phyloP scores from a whole-genome alignment of 2,113 vertebrate species.

The Chitala chitala region DNA sequence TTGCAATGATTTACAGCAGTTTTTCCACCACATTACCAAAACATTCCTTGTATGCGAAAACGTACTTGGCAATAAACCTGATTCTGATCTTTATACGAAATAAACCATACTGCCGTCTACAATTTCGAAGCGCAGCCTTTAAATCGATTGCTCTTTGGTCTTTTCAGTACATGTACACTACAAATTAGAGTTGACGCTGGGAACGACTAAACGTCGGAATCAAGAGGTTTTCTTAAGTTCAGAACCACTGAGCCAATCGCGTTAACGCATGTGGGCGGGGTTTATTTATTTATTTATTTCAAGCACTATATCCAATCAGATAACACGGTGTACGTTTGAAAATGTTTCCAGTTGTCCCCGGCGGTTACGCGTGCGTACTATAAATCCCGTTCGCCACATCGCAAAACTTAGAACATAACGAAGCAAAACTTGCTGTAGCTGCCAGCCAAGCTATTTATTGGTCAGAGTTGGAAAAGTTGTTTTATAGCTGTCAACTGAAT shows the following conservation, averaged over 20 bases:
- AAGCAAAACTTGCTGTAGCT: background rate
- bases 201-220: too few species aligned
- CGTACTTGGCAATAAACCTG: too few species aligned
- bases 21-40: too few species aligned
- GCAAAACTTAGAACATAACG: background rate
- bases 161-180: too few species aligned
- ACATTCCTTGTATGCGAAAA: too few species aligned
- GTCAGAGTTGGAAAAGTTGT: background rate
- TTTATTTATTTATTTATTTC: background rate
- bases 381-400: slow-evolving; percentile 16
- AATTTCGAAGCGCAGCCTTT: too few species aligned
- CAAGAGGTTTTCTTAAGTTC: background rate
- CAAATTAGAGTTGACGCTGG: background rate
- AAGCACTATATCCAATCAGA: slow-evolving; percentile 14
- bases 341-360: slow-evolving; percentile 16
- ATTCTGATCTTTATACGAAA: too few species aligned
- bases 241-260: slow-evolving; percentile 13
- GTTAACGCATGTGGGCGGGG: background rate
- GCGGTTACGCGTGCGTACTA: background rate
- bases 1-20: too few species aligned
- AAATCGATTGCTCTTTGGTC: too few species aligned
- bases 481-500: background rate
- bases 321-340: slow-evolving; percentile 22
- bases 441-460: background rate
- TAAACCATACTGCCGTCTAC: too few species aligned